Evolutionary conservation across 2,797 vertebrate genomes (phyloP).

Genomic region (Arctocebus calabarensis): DNA sequence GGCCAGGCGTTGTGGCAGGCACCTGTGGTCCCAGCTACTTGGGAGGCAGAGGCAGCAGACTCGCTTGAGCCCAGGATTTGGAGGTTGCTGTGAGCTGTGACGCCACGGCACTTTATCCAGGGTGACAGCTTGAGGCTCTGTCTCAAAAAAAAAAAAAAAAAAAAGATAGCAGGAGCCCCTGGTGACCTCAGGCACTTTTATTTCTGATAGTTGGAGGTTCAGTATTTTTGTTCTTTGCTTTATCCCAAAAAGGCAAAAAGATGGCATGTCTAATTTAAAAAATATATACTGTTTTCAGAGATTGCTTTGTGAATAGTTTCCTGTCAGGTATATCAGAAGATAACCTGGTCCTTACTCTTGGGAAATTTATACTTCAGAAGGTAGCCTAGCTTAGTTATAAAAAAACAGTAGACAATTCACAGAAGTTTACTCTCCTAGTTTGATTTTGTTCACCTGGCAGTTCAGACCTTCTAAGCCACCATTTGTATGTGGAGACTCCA

Average conservation of each 20-base stretch:
- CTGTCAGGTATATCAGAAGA: no score
- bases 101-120: no score
- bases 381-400: background rate
- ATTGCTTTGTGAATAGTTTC: background rate
- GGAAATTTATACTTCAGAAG: background rate
- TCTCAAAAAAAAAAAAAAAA: no score
- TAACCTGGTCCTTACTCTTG: background rate
- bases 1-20: no score
- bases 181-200: background rate
- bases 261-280: background rate
- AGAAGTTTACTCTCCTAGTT: no score
- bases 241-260: background rate
- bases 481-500: background rate
- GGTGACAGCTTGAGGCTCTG: no score
- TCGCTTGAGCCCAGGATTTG: no score
- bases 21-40: no score
- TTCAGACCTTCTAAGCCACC: background rate
- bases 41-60: no score
- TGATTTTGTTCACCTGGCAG: background rate
- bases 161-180: background rate
- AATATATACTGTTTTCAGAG: background rate
- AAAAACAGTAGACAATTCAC: no score
- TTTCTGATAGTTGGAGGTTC: background rate
- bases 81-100: no score
- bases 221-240: rapidly evolving